Evolutionary conservation across 1,140 invertebrate species (phyloP), one percentile per base, ranked within the genome.

Genomic region (Plectrocnemia conspersa): DNA sequence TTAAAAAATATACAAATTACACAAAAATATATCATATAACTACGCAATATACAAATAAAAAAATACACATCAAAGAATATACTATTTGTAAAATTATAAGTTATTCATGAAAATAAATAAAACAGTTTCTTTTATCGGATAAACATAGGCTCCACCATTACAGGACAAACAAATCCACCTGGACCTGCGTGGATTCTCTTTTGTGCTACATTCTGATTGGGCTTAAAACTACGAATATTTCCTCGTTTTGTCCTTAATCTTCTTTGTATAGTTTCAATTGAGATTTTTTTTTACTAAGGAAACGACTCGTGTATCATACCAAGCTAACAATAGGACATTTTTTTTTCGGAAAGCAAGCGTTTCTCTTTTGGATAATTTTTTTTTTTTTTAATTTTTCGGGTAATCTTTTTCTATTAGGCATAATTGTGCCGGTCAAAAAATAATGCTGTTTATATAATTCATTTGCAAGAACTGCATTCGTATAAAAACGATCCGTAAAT

Each of bases 401-500:
- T 13, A 25, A 40, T 24, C 32, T 19, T 40, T 55, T 48, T 36
- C 23, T 56, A 44, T 56, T 52, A 9, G 24, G 9, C 35, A 50
- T 50, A 44, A 56, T 56, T 9, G 54, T 56, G 15, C 54, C 54
- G 2, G 46, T 50, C 19, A 56, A 52, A 45, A 38, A 41, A 21
- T 16, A 22, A 19, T 40, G 22, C 23, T 22, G 6, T 45, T 48
- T 48, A 19, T 22, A 19, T n/a, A 49, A 32, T 52, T 56, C 54
- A 45, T 56, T 24, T 23, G 47, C 38, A 33, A 57, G 41, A 19
- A 21, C 18, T 38, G 45, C 11, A 35, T 46, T 56, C n/a, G 48
- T 56, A 19, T 56, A 56, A 38, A 41, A 56, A 36, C 41, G 25
- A 52, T 52, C 55, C 7, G 55, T 57, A 19, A 46, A 57, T 18